Evolutionary conservation across 2,888 invertebrate species (phyloP).

Genomic region (Eilema sororculum): DNA sequence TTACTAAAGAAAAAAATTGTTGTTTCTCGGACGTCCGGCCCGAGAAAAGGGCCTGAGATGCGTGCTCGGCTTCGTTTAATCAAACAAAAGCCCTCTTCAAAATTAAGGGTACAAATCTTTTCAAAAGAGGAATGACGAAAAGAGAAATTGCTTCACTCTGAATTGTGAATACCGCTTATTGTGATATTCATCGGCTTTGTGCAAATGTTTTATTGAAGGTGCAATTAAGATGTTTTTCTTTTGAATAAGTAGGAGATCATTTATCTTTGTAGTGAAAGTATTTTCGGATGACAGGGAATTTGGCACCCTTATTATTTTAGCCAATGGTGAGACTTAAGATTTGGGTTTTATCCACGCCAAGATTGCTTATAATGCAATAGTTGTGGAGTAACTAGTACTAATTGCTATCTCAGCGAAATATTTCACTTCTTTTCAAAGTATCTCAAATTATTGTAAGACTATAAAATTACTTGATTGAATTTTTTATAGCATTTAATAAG

Average conservation of each 20-base stretch:
- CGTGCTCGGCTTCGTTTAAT: constrained; percentile 51
- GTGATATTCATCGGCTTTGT: constrained; percentile 41
- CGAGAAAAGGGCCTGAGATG: constrained; percentile 30
- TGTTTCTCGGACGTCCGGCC: constrained; percentile 26
- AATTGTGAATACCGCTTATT: constrained; percentile 39
- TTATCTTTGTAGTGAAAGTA: constrained; percentile 1
- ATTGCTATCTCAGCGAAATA: too few relatives aligned
- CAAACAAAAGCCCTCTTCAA: constrained; percentile 49
- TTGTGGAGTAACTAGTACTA: too few relatives aligned
- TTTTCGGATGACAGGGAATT: not conserved
- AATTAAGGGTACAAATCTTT: constrained; percentile 49
- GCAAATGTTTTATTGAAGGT: constrained; percentile 40
- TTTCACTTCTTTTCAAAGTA: too few relatives aligned
- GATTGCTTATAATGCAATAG: too few relatives aligned
- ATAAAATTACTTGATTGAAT: too few relatives aligned
- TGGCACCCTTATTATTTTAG: not conserved
- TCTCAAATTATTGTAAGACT: too few relatives aligned
- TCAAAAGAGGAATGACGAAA: constrained; percentile 28
- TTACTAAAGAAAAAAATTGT: constrained; percentile 38
- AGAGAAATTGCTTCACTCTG: constrained; percentile 35
- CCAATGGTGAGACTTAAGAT: too few relatives aligned
- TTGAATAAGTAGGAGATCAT: constrained; percentile 20
- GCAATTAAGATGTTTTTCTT: constrained; percentile 23
- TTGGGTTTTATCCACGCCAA: too few relatives aligned
- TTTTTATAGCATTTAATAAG: too few relatives aligned